phyloP scores from a whole-genome alignment of 1,140 invertebrate species.

The Pogonomyrmex californicus region DNA sequence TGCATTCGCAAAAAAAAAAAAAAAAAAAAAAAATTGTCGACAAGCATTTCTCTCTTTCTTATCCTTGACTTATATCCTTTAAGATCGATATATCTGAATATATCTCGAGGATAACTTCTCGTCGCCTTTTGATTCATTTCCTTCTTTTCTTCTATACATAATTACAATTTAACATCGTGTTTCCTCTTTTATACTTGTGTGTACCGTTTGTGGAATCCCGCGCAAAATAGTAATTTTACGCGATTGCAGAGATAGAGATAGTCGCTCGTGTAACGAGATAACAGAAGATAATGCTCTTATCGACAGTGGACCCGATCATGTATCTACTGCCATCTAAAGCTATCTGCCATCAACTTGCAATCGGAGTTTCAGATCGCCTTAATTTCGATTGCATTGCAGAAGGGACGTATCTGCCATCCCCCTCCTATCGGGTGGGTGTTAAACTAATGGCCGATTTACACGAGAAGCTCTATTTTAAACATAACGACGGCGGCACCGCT shows the following conservation, averaged over 20 bases:
- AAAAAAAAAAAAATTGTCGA: too few relatives aligned
- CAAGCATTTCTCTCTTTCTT: not conserved
- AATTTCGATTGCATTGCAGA: not conserved
- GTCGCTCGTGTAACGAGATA: conserved; percentile 33
- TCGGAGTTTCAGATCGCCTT: conserved; percentile 42
- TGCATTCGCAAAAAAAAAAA: not conserved
- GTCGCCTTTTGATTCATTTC: not conserved
- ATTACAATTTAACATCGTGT: not conserved
- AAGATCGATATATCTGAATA: not conserved
- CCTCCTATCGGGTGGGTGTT: not conserved
- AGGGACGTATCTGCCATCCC: not conserved
- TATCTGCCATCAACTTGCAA: conserved; percentile 54
- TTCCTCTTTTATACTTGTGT: not conserved
- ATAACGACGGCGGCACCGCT: conserved; percentile 5
- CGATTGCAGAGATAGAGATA: not conserved
- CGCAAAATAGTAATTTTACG: not conserved
- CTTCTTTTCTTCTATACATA: not conserved
- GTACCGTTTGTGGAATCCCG: not conserved
- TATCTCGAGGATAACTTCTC: not conserved
- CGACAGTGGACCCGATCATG: conserved; percentile 61
- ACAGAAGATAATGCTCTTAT: conserved; percentile 71
- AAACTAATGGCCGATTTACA: conserved; percentile 52
- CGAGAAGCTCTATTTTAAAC: conserved; percentile 32
- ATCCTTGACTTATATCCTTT: not conserved
- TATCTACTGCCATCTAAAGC: conserved; percentile 74